Conservation (phyloP, 2,797 vertebrate species). For the Galaxias olidus region DNA sequence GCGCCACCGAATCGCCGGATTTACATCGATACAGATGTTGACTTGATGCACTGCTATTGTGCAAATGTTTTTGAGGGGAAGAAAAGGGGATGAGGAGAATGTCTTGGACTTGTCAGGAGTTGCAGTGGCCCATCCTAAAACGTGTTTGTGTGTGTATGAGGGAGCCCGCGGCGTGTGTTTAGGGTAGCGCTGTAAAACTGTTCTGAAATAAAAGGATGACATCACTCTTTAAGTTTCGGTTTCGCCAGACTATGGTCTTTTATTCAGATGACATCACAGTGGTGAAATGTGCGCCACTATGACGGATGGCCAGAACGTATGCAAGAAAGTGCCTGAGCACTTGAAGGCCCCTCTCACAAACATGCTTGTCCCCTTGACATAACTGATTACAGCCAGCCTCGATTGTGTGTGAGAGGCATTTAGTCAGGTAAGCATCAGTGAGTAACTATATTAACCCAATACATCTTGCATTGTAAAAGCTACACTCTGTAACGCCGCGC, state of each 20-base stretch:
- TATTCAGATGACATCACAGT: slow-evolving; percentile 57
- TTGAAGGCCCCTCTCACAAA: slow-evolving; percentile 64
- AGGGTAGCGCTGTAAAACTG: slow-evolving; percentile 18
- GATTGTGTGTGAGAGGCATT: slow-evolving; percentile 91
- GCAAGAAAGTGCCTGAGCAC: slow-evolving; percentile 58
- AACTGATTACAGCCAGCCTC: slow-evolving; percentile 88
- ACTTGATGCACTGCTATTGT: slow-evolving; percentile 61
- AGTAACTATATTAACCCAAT: slow-evolving; percentile 98
- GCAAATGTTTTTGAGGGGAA: slow-evolving; percentile 47
- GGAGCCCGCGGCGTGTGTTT: slow-evolving; percentile 20
- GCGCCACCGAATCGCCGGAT: slow-evolving; percentile 73
- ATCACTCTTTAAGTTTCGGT: slow-evolving; percentile 39
- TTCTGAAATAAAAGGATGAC: slow-evolving; percentile 43
- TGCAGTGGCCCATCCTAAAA: slow-evolving; percentile 4
- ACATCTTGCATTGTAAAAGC: slow-evolving; percentile 99
- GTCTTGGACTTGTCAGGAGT: slow-evolving; percentile 35
- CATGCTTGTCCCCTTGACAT: slow-evolving; percentile 53
- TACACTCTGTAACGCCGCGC: slow-evolving; percentile 92
- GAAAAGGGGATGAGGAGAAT: slow-evolving; percentile 47
- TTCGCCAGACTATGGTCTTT: slow-evolving; percentile 37
- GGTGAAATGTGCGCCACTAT: slow-evolving; percentile 39
- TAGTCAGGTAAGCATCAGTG: slow-evolving; percentile 99
- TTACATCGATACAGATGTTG: slow-evolving; percentile 81
- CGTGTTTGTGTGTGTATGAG: not conserved
- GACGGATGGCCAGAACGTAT: slow-evolving; percentile 58